A percentile compares a stretch with the other conserved stretches of the same genome.
Evolutionary conservation across 2,888 invertebrate species (phyloP).

Genomic region (Mythimna ferrago): DNA sequence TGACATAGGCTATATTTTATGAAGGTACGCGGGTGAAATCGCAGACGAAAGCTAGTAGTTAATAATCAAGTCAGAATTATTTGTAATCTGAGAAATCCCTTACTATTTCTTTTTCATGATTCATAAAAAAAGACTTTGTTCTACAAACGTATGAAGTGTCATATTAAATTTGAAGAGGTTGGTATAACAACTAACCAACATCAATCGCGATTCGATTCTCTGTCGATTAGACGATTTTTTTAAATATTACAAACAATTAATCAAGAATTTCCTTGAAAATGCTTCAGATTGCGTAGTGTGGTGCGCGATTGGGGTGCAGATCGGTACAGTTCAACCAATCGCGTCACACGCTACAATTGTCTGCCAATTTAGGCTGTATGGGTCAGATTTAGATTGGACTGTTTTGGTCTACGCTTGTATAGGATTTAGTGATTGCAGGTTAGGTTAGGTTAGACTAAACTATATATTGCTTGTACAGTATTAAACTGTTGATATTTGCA

Average conservation of each 20-base stretch:
- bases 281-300: too few species aligned
- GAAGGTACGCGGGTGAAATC: too few species aligned
- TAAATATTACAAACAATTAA: not conserved
- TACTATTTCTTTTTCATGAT: not conserved
- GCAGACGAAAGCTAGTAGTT: not conserved
- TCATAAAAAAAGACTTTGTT: not conserved
- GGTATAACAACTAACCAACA: not conserved
- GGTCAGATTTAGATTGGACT: constrained; percentile 5
- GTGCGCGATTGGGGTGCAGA: not conserved
- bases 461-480: not conserved
- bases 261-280: not conserved
- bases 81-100: constrained; percentile 11
- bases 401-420: not conserved
- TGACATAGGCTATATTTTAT: too few species aligned
- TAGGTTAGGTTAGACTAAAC: not conserved
- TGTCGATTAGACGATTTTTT: not conserved
- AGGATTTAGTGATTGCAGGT: constrained; percentile 1
- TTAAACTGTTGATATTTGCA: not conserved
- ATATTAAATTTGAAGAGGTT: not conserved
- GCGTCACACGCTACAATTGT: not conserved
- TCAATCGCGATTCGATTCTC: not conserved
- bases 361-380: not conserved
- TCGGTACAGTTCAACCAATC: not conserved
- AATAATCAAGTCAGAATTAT: constrained; percentile 16
- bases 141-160: constrained; percentile 2